A percentile compares a stretch with the other conserved stretches of the same genome.
Evolutionary conservation across 2,113 vertebrate genomes (phyloP).

Genomic region (Seriola quinqueradiata): DNA sequence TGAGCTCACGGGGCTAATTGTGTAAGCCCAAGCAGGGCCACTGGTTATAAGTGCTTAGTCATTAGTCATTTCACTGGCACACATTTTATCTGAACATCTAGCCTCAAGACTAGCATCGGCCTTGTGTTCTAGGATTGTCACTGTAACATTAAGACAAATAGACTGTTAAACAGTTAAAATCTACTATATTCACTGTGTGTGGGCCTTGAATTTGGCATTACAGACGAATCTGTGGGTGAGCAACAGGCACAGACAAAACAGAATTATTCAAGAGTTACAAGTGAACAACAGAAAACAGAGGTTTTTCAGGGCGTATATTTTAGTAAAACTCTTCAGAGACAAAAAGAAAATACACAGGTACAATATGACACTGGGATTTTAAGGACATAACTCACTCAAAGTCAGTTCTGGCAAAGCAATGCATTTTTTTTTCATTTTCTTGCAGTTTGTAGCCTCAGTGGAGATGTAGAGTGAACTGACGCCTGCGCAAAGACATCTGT

Average conservation of each 20-base stretch:
- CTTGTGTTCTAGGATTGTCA: not conserved
- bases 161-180: not conserved
- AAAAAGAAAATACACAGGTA: not conserved
- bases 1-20: conserved; percentile 29
- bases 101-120: not conserved
- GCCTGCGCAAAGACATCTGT: conserved; percentile 60
- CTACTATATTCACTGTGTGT: not conserved
- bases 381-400: conserved; percentile 15
- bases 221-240: not conserved
- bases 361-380: conserved; percentile 8
- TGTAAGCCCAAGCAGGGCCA: conserved; percentile 19
- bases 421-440: conserved; percentile 23
- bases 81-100: conserved; percentile 22
- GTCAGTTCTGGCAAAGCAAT: conserved; percentile 27
- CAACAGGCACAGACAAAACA: conserved; percentile 16
- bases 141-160: not conserved
- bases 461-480: conserved; percentile 47
- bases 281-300: not conserved
- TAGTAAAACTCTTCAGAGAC: conserved; percentile 1
- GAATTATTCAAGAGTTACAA: not conserved
- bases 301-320: not conserved
- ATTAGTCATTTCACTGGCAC: conserved; percentile 28
- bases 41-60: conserved; percentile 23
- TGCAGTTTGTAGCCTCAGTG: conserved; percentile 36
- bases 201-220: not conserved